Conservation (phyloP, 1,140 invertebrate genomes). For the Drosophila suzukii region DNA sequence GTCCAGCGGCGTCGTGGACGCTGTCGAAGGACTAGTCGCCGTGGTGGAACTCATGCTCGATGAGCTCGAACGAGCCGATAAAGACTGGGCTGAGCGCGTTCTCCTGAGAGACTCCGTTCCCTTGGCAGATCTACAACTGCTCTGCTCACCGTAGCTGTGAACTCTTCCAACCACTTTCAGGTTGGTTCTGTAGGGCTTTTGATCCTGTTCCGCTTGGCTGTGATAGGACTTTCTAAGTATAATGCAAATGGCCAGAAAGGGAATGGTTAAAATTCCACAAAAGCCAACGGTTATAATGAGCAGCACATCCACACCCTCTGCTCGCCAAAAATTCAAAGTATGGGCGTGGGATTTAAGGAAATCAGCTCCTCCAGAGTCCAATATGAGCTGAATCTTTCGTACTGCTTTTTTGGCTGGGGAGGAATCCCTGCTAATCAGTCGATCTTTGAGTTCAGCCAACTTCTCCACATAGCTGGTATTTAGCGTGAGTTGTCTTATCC, state of each 20-base stretch:
- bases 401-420: constrained; percentile 82
- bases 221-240: constrained; percentile 73
- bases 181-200: constrained; percentile 39
- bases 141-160: constrained; percentile 60
- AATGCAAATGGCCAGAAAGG: constrained; percentile 73
- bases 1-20: constrained; percentile 61
- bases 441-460: constrained; percentile 81
- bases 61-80: constrained; percentile 59
- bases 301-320: constrained; percentile 84
- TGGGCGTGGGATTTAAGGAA: constrained; percentile 84
- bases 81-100: constrained; percentile 65
- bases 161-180: constrained; percentile 57
- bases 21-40: constrained; percentile 50
- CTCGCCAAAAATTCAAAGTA: constrained; percentile 83
- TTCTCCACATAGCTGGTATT: constrained; percentile 66
- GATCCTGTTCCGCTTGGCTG: constrained; percentile 54
- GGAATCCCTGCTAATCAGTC: constrained; percentile 51
- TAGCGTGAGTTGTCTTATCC: constrained; percentile 67
- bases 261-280: constrained; percentile 65
- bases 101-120: constrained; percentile 48
- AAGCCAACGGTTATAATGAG: constrained; percentile 70
- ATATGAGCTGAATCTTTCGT: constrained; percentile 86
- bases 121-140: constrained; percentile 24
- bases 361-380: constrained; percentile 84
- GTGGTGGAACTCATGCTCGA: constrained; percentile 62